Percentiles rank a stretch among this genome's conserved stretches.
Conservation (phyloP, 2,797 vertebrate genomes). For the Rhyacichthys aspro region DNA sequence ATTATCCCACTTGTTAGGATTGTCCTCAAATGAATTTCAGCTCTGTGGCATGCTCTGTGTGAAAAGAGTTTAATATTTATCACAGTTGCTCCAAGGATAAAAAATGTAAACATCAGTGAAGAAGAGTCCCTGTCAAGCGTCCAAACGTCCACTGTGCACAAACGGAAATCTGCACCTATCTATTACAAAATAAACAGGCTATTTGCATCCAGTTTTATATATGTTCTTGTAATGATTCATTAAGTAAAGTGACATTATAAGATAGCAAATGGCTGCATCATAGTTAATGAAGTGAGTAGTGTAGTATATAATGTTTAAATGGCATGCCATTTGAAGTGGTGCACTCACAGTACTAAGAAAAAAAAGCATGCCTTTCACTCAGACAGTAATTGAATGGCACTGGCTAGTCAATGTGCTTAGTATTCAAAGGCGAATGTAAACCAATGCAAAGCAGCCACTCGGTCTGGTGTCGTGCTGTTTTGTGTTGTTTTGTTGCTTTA, state of each 20-base stretch:
- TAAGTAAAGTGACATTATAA: too few species aligned
- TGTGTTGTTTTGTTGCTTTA: slow-evolving; percentile 52
- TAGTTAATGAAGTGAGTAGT: not conserved
- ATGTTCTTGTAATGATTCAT: too few species aligned
- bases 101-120: slow-evolving; percentile 2
- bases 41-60: not conserved
- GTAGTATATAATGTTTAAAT: slow-evolving; percentile 4
- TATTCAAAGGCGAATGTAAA: slow-evolving; percentile 31
- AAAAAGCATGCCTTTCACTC: slow-evolving; percentile 1
- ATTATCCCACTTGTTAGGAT: slow-evolving; percentile 5
- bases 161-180: too few species aligned
- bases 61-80: slow-evolving; percentile 10
- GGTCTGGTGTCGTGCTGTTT: slow-evolving; percentile 34
- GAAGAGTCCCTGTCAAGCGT: not conserved
- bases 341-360: not conserved
- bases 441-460: slow-evolving; percentile 33
- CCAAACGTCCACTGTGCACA: not conserved
- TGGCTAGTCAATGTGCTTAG: slow-evolving; percentile 18
- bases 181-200: too few species aligned
- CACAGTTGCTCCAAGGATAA: slow-evolving; percentile 21
- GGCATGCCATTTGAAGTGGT: not conserved
- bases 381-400: slow-evolving; percentile 7
- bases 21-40: not conserved
- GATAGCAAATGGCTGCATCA: too few species aligned
- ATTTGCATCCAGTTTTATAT: too few species aligned